Conservation (phyloP, 2,888 invertebrate species). For the Luffia ferchaultella region DNA sequence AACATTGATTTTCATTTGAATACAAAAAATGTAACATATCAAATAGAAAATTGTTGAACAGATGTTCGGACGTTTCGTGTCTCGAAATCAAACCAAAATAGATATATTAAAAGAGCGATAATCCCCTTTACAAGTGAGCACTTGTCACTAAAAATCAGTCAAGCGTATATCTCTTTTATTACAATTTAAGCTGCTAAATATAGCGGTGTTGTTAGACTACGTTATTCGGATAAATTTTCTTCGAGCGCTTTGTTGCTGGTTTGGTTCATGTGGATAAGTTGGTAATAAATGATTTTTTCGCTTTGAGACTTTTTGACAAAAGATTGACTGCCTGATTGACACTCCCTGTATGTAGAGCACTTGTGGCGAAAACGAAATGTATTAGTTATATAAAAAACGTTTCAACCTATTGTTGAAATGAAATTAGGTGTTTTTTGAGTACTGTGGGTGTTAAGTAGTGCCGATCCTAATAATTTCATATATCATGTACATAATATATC, state of each 20-base stretch:
- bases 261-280: slow-evolving; percentile 17
- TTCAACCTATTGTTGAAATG: slow-evolving; percentile 15
- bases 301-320: slow-evolving; percentile 42
- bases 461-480: too few relatives aligned
- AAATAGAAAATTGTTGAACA: slow-evolving; percentile 21
- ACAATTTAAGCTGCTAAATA: slow-evolving; percentile 5
- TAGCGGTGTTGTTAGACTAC: neutral
- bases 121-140: slow-evolving; percentile 43
- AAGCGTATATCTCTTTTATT: slow-evolving; percentile 25
- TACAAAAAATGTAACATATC: too few relatives aligned
- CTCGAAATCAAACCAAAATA: slow-evolving; percentile 44
- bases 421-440: neutral
- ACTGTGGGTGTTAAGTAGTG: too few relatives aligned
- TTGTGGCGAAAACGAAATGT: slow-evolving; percentile 34
- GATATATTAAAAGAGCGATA: slow-evolving; percentile 31
- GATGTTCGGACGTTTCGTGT: slow-evolving; percentile 37
- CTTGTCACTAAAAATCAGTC: slow-evolving; percentile 54
- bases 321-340: slow-evolving; percentile 35
- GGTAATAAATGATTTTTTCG: slow-evolving; percentile 44
- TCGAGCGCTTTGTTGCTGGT: slow-evolving; percentile 18
- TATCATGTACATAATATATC: too few relatives aligned
- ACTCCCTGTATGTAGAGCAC: slow-evolving; percentile 23
- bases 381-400: neutral
- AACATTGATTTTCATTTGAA: too few relatives aligned
- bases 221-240: neutral